Evolutionary conservation across 1,140 invertebrate species (phyloP).

Genomic region (Ostrea edulis): DNA sequence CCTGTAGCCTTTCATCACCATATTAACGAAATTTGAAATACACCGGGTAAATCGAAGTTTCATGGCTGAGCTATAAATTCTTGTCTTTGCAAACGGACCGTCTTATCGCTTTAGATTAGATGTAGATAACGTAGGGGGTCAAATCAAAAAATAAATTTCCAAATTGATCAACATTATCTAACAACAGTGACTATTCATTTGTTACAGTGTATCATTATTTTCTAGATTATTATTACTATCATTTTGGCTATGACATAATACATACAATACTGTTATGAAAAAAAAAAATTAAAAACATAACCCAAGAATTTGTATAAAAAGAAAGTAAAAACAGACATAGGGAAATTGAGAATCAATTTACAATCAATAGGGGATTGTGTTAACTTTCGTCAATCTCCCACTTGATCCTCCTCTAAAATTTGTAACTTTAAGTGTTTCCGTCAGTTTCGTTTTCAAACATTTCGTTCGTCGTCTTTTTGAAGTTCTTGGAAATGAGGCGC

Average conservation of each 20-base stretch:
- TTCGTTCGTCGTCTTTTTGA: conserved; percentile 35
- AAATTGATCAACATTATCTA: neutral
- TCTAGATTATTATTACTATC: too few relatives aligned
- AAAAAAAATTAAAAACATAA: neutral
- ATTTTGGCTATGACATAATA: too few relatives aligned
- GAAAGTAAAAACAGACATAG: neutral
- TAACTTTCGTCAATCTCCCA: conserved; percentile 20
- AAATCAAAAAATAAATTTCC: neutral
- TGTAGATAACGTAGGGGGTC: neutral
- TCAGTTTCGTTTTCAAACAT: conserved; percentile 36
- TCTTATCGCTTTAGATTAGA: conserved; percentile 2
- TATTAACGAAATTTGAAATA: conserved; percentile 31
- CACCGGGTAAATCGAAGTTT: conserved; percentile 25
- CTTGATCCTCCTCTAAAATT: conserved; percentile 17
- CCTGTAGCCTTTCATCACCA: conserved; percentile 8
- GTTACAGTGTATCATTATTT: neutral
- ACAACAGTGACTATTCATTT: neutral
- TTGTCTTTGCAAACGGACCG: conserved; percentile 33
- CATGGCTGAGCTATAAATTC: conserved; percentile 26
- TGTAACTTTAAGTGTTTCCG: conserved; percentile 18
- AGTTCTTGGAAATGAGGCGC: conserved; percentile 30
- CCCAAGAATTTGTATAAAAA: neutral
- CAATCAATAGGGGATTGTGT: conserved; percentile 7
- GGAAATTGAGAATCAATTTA: neutral
- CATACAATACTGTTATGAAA: too few relatives aligned